Base-by-base conservation (phyloP, 2,113 vertebrate species). In the Nicator chloris region DNA sequence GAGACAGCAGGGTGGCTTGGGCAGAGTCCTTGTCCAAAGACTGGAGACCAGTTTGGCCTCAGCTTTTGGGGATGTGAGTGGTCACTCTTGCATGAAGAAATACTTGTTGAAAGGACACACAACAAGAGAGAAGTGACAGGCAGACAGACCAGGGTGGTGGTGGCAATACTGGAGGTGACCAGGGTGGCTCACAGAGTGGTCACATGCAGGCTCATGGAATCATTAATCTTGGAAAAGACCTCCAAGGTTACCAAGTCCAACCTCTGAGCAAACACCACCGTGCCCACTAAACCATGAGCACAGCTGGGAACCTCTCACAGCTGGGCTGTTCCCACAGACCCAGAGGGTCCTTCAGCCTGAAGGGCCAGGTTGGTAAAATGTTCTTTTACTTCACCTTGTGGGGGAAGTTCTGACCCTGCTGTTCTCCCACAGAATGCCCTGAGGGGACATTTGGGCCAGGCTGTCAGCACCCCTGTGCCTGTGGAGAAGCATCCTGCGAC, bases 381-480 rank as follows among this genome's bases (percentile, higher is more conserved):
- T n/a, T 18, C 20, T 39, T 13, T 39, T 39, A 60, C 16, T 60
- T 60, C 11, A 1, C 8, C 31, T 24, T 11, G 0, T 1, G 31
- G 68, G 35, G 4, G 1, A 21, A 1, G 37, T 11, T 39, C 33
- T 37, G n/a, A 35, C 13, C 3, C 20, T 24, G 15, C 65, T 92
- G 8, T 53, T 64, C 19, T 40, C 17, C 9, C 24, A 5, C 96
- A 99, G 99, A 97, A 84, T 99, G 99, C 73, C 97, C 97, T 0
- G 96, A 73, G 30, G 98, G 98, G 31, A 97, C 17, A 2, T 99
- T 98, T 15, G 99, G 99, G 18, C 63, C 82, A 2, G 98, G 97
- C 95, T 99, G 99, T 42, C 78, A 73, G 3, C 96, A 78, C 37
- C 21, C 97, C 54, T 99, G 99, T 95, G 93, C 98, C 94, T 99